A percentile compares a stretch with the other conserved stretches of the same genome.
Conservation (phyloP, 2,797 vertebrate genomes). For the Anguilla anguilla region DNA sequence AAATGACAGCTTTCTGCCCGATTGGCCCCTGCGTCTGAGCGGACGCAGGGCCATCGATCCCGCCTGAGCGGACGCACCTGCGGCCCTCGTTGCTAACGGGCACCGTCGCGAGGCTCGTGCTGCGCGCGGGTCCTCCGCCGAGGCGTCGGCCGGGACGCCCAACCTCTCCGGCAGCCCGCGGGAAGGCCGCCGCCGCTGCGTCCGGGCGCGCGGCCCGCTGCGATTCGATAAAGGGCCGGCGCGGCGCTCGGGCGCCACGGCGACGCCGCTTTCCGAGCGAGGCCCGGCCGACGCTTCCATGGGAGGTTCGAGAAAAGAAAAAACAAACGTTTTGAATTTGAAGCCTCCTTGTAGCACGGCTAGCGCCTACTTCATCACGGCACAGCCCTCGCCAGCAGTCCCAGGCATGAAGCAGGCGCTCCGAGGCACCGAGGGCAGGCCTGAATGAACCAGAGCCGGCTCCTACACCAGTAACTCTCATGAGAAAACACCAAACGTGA, state of each 20-base stretch:
- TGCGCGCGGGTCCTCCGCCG: background rate
- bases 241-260: background rate
- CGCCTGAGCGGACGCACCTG: background rate
- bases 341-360: background rate
- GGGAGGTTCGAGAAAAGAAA: background rate
- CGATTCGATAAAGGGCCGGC: background rate
- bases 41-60: conserved; percentile 10
- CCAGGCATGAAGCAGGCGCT: background rate
- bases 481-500: background rate
- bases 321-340: background rate
- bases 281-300: background rate
- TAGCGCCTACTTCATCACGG: background rate
- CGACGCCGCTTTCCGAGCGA: background rate
- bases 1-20: background rate
- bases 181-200: background rate
- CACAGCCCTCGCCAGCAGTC: background rate
- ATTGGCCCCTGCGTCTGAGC: background rate
- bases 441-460: background rate
- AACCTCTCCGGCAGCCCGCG: background rate
- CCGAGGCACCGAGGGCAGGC: background rate
- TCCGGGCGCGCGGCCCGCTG: background rate
- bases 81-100: background rate
- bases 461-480: background rate
- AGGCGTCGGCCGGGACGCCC: background rate
- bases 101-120: background rate